A percentile compares a stretch with the other conserved stretches of the same genome.
phyloP scores from a whole-genome alignment of 1,140 invertebrate genomes.

The Platorchestia sp. region DNA sequence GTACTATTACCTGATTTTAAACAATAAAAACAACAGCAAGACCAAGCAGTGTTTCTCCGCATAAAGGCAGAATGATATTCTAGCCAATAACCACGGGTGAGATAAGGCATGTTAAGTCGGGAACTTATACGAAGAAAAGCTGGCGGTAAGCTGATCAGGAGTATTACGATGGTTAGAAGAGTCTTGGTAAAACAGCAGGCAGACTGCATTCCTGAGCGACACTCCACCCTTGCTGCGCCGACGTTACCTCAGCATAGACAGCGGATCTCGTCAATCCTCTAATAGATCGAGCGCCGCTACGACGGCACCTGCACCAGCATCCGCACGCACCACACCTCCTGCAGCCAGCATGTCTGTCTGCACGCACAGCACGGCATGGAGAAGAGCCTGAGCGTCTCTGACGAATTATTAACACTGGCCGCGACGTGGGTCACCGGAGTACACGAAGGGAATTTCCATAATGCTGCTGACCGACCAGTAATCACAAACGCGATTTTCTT shows the following conservation, averaged over 20 bases:
- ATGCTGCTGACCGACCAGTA: too few species aligned
- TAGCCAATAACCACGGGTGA: not conserved
- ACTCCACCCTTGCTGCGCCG: slow-evolving; percentile 17
- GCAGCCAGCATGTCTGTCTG: not conserved
- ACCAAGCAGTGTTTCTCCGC: not conserved
- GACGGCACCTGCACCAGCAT: not conserved
- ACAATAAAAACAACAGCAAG: not conserved
- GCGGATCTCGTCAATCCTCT: slow-evolving; percentile 39
- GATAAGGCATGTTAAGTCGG: not conserved
- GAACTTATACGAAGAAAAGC: not conserved
- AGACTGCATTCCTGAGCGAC: slow-evolving; percentile 9
- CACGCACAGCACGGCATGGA: not conserved
- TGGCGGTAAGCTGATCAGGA: slow-evolving; percentile 5
- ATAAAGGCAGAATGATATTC: not conserved
- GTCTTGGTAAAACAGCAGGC: not conserved
- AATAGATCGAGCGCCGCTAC: not conserved
- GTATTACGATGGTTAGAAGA: not conserved
- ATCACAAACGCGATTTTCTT: too few species aligned
- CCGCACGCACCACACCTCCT: not conserved
- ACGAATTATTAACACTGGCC: too few species aligned
- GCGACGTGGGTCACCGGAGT: too few species aligned
- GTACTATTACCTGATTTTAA: not conserved
- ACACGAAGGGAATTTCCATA: too few species aligned
- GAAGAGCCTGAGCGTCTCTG: not conserved
- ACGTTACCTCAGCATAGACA: not conserved